phyloP scores from a whole-genome alignment of 2,113 vertebrate species.

The Rhynchopsitta pachyrhyncha region DNA sequence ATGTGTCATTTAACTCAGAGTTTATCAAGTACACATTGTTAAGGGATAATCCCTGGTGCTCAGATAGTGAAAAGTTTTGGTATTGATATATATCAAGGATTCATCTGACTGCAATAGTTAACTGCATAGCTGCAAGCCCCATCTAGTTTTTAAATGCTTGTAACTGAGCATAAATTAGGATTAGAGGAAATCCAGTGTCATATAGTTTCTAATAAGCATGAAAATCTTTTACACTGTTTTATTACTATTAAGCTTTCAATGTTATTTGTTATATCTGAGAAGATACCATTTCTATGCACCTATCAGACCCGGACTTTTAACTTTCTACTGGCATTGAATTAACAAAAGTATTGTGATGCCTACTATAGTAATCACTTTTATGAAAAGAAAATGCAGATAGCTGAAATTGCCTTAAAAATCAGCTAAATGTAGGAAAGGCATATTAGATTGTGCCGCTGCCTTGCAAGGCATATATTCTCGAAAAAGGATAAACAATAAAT shows the following conservation, averaged over 20 bases:
- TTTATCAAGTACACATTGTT: background rate
- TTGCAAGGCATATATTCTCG: background rate
- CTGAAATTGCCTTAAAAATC: background rate
- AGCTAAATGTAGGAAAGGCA: background rate
- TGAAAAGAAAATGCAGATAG: background rate
- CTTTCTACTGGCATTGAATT: background rate
- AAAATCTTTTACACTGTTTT: background rate
- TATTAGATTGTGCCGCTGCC: background rate
- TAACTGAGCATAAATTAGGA: background rate
- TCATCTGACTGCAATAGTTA: background rate
- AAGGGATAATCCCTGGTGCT: background rate
- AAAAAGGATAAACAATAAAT: background rate
- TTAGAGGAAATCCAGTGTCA: background rate
- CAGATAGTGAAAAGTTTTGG: background rate
- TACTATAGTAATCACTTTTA: background rate
- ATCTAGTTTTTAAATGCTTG: background rate
- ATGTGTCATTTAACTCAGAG: background rate
- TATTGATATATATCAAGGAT: background rate
- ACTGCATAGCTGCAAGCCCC: background rate
- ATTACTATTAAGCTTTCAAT: background rate
- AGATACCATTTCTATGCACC: background rate
- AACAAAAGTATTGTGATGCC: background rate
- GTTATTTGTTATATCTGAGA: background rate
- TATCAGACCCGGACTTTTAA: background rate
- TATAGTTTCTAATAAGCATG: background rate